These are phyloP conservation scores for Alcedo atthis DNA, from an alignment of 2,797 vertebrate genomes.

Conservation along the genomic window DNA sequence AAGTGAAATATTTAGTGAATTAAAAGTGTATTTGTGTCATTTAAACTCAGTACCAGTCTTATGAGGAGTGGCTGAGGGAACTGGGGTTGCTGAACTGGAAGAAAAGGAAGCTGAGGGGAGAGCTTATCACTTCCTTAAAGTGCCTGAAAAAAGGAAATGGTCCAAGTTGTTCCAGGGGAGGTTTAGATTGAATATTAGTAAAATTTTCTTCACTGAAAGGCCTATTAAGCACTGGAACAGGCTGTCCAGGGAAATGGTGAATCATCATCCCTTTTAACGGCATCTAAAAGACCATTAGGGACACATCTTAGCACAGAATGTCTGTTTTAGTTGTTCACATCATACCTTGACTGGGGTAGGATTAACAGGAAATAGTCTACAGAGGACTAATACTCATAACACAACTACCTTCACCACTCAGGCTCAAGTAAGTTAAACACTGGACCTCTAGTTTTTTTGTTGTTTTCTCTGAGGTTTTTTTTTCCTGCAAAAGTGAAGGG, in stretches of 20 bases:
- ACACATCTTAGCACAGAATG: neutral
- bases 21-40: neutral
- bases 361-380: neutral
- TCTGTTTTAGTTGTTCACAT: neutral
- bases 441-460: neutral
- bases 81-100: neutral
- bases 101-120: neutral
- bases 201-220: neutral
- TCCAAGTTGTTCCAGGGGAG: neutral
- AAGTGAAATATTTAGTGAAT: neutral
- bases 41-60: neutral
- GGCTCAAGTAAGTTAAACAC: neutral
- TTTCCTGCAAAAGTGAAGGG: neutral
- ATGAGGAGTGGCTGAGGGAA: neutral
- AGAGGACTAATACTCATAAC: neutral
- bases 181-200: neutral
- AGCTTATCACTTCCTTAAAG: fast-evolving
- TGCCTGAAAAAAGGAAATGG: neutral
- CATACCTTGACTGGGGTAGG: neutral
- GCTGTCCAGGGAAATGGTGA: neutral
- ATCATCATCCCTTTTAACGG: neutral
- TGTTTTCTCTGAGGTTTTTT: neutral
- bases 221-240: neutral
- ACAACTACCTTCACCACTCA: neutral
- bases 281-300: neutral